Base-by-base conservation (phyloP, 2,888 invertebrate genomes). In the Zonitis immaculata region DNA sequence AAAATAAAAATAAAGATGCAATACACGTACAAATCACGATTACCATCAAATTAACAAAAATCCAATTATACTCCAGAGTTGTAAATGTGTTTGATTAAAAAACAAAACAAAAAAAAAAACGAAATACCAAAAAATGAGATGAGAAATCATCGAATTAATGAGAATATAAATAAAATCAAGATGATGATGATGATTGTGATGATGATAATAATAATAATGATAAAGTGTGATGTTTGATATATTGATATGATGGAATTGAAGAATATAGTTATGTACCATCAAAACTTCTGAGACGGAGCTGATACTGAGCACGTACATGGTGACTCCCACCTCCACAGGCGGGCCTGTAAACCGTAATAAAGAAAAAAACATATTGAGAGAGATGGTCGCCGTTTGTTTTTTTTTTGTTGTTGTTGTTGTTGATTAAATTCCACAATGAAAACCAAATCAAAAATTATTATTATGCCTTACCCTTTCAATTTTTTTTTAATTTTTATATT, bases 221-320 rank as follows among this genome's bases (percentile, higher is more conserved):
- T n/a, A 35, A 5, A 35, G 35, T 35, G 35, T 35, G 18, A 35
- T 35, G 35, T 18, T 35, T 3, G 7, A 9, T n/a, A n/a, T n/a
- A n/a, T n/a, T n/a, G n/a, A n/a, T n/a, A n/a, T n/a, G n/a, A n/a
- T n/a, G n/a, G n/a, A n/a, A n/a, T n/a, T n/a, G 16, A 16, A 18
- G 35, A 35, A 35, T 16, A 35, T 35, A 14, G 16, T 35, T 67
- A 68, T 60, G 71, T 89, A 94, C 94, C 94, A 95, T 95, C 84
- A 92, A 87, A 80, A 94, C 95, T 87, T 95, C 95, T 81, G 94
- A 94, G 82, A 95, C 91, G 80, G 94, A 93, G 85, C 93, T 92
- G 86, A 95, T 95, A 84, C 92, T 92, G 82, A 94, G 90, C 82
- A 95, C 94, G 85, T 93, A 93, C 89, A 95, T 93, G 82, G 95